These are phyloP conservation scores for Procambarus clarkii DNA, from an alignment of 1,140 invertebrate species.

Conservation along the genomic window DNA sequence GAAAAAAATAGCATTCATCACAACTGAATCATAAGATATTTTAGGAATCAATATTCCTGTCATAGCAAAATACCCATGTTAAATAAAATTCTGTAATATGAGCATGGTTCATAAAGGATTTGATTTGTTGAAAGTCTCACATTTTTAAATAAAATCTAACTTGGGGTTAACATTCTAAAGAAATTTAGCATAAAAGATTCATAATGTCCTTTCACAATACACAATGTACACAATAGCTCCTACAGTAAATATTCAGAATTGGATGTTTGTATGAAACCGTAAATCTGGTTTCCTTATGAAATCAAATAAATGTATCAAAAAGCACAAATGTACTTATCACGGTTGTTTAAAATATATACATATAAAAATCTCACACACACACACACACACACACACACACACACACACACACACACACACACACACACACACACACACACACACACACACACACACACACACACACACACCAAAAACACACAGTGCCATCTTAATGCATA, in stretches of 20 bases:
- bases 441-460: constrained; percentile 39
- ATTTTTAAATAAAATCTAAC: no score
- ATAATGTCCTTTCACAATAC: background rate
- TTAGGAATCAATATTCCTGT: background rate
- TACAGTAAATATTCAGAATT: background rate
- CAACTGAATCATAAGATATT: background rate
- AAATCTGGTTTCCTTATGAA: constrained; percentile 43
- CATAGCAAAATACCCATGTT: no score
- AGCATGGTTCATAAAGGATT: no score
- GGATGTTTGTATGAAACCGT: background rate
- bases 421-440: constrained; percentile 34
- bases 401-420: constrained; percentile 25
- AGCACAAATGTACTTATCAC: constrained; percentile 50
- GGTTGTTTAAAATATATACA: background rate
- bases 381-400: constrained; percentile 25
- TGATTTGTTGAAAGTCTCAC: no score
- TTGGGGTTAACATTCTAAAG: background rate
- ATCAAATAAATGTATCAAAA: constrained; percentile 42
- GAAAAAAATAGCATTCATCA: background rate
- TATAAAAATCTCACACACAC: constrained; percentile 21
- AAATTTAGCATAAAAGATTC: background rate
- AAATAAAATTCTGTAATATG: no score
- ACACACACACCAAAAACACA: background rate
- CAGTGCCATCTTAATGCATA: no score
- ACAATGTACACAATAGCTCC: background rate